These are phyloP conservation scores for Manacus vitellinus DNA, from an alignment of 2,113 vertebrate genomes.

Conservation along the genomic window DNA sequence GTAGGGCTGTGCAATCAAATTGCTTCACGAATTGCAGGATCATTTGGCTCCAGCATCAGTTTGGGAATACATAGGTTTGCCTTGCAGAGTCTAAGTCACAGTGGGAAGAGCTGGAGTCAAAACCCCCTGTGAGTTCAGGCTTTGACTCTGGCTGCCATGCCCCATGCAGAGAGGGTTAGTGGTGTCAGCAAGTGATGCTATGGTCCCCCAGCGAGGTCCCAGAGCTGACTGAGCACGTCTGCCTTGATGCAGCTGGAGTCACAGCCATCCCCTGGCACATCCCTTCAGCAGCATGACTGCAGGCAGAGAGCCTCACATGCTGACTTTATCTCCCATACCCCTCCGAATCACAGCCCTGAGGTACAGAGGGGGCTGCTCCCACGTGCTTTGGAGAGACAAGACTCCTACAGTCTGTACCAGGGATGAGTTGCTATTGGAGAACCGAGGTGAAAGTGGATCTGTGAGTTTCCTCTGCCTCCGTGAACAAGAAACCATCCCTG, in stretches of 20 bases:
- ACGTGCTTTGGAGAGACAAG: not conserved
- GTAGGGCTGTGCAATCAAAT: not conserved
- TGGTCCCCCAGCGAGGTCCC: not conserved
- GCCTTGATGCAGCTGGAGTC: not conserved
- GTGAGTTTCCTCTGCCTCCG: not conserved
- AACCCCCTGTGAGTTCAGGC: not conserved
- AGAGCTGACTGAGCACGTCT: not conserved
- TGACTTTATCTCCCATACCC: not conserved
- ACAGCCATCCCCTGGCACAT: not conserved
- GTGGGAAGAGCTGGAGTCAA: not conserved
- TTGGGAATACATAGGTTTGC: not conserved
- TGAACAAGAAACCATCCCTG: not conserved
- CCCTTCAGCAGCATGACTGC: fast-evolving
- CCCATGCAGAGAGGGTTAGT: not conserved
- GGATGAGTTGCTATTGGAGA: not conserved
- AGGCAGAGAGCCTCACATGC: not conserved
- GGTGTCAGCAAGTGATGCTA: not conserved
- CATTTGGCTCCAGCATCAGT: not conserved
- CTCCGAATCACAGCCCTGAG: not conserved
- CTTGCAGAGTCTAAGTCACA: not conserved
- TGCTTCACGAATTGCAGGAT: not conserved
- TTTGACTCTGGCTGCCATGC: not conserved
- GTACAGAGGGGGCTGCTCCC: not conserved
- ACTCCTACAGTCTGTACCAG: not conserved
- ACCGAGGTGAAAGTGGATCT: not conserved